A percentile compares a stretch with the other conserved stretches of the same genome.
Conservation (phyloP, 2,888 invertebrate species). For the Drosophila picticornis region DNA sequence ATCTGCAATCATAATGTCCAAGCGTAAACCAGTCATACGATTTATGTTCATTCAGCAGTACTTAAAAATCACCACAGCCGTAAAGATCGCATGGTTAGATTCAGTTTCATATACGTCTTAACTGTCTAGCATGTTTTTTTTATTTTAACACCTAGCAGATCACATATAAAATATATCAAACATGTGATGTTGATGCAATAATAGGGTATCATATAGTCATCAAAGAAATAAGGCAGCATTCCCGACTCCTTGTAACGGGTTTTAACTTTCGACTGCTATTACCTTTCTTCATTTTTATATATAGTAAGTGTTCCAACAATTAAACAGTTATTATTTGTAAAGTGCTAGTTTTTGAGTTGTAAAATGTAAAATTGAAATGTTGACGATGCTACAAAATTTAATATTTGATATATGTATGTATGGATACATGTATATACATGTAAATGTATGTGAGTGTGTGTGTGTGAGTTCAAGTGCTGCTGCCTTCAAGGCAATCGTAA, state of each 20-base stretch:
- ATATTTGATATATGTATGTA: conserved; percentile 19
- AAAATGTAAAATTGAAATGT: conserved; percentile 40
- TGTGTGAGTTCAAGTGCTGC: background rate
- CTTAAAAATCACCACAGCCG: background rate
- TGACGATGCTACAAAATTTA: conserved; percentile 23
- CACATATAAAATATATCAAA: no score
- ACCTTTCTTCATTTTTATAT: background rate
- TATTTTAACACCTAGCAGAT: background rate
- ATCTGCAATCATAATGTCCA: conserved; percentile 8
- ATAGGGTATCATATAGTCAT: background rate
- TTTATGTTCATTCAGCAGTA: background rate
- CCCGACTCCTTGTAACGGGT: background rate
- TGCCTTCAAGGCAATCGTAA: conserved; percentile 26
- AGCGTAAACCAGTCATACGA: background rate
- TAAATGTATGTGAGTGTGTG: background rate
- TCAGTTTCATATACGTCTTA: background rate
- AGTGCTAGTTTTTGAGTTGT: conserved; percentile 29
- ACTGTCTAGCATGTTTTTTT: background rate
- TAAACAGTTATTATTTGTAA: conserved; percentile 23
- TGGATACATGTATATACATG: background rate
- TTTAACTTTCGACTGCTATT: background rate
- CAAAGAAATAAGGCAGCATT: background rate
- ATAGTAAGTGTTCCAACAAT: conserved; percentile 19
- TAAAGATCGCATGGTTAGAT: background rate
- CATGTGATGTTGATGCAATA: background rate